Evolutionary conservation across 2,113 vertebrate genomes (phyloP).

Genomic region (Circaetus cinerascens): DNA sequence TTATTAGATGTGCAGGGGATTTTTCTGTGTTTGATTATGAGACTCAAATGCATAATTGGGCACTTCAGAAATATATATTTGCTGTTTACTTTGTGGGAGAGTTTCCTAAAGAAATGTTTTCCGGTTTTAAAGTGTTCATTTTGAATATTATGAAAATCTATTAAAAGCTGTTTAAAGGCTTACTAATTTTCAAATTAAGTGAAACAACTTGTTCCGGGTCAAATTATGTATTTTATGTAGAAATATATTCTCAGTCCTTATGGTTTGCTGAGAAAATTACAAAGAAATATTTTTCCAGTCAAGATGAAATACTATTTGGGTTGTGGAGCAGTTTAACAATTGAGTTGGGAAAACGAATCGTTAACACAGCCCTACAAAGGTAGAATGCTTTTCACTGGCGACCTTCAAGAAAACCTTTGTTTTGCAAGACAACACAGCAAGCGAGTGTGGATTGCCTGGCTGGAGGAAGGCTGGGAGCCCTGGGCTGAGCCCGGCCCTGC

Average conservation of each 20-base stretch:
- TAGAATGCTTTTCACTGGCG: fast-evolving
- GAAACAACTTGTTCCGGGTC: neutral
- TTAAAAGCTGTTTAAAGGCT: neutral
- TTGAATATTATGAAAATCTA: neutral
- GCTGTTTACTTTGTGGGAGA: neutral
- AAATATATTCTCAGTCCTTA: neutral
- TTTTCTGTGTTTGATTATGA: neutral
- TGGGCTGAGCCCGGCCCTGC: neutral
- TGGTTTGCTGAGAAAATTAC: neutral
- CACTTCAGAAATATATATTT: neutral
- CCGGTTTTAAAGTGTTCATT: neutral
- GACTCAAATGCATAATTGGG: neutral
- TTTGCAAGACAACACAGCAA: neutral
- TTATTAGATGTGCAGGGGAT: neutral
- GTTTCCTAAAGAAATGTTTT: neutral
- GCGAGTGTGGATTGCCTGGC: fast-evolving
- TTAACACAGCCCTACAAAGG: neutral
- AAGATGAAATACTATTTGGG: neutral
- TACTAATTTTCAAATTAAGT: neutral
- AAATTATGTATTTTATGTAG: neutral
- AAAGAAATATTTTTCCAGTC: neutral
- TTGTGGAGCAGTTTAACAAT: neutral
- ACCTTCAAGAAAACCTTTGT: neutral
- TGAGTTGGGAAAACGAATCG: neutral
- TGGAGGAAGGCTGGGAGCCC: neutral